Conservation (phyloP, 2,797 vertebrate species). For the Harpagifer antarcticus region DNA sequence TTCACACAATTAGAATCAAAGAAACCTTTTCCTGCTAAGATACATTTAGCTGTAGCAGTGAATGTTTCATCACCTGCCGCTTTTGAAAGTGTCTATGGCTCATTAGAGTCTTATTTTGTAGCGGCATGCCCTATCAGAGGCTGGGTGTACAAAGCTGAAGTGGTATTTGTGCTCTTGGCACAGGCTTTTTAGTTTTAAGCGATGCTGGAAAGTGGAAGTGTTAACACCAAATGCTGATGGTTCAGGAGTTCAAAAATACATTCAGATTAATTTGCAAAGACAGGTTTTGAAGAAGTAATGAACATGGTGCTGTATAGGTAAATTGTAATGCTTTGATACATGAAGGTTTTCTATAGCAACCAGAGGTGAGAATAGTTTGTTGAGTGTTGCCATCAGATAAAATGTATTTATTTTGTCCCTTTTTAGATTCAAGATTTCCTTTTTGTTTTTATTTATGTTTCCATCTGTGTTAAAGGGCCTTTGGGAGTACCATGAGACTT, state of each 20-base stretch:
- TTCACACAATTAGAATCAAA: conserved; percentile 32
- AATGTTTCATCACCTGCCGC: conserved; percentile 61
- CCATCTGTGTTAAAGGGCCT: neutral
- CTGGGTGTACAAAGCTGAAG: conserved; percentile 10
- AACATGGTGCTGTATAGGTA: neutral
- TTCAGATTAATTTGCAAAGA: neutral
- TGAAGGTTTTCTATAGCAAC: neutral
- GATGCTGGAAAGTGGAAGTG: conserved; percentile 14
- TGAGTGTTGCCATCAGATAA: neutral
- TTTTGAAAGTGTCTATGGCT: conserved; percentile 35
- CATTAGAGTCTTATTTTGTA: conserved; percentile 46
- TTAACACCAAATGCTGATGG: neutral
- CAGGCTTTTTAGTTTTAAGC: neutral
- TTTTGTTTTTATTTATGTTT: too few relatives aligned
- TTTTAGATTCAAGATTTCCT: neutral
- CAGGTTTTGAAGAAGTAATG: neutral
- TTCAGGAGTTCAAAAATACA: neutral
- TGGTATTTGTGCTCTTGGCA: neutral
- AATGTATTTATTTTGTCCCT: neutral
- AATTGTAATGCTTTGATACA: neutral
- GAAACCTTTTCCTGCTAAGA: conserved; percentile 25
- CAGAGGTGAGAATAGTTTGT: neutral
- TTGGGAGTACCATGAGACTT: neutral
- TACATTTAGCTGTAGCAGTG: conserved; percentile 14
- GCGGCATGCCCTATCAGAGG: conserved; percentile 22